Evolutionary conservation across 2,113 vertebrate species (phyloP).

Genomic region (Limanda limanda): DNA sequence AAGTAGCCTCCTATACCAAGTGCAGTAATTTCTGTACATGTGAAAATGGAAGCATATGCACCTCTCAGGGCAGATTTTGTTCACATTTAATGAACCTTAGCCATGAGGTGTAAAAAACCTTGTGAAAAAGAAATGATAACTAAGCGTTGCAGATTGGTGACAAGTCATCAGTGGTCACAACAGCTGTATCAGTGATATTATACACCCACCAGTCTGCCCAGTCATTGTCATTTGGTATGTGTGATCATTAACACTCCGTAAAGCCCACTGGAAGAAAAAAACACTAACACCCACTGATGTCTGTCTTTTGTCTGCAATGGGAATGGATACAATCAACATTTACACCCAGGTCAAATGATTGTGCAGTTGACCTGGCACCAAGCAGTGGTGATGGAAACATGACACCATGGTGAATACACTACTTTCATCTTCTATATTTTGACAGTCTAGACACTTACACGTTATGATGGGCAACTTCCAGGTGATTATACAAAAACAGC

Average conservation of each 20-base stretch:
- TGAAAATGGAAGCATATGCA: too few relatives aligned
- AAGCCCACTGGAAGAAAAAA: background rate
- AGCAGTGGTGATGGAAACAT: too few relatives aligned
- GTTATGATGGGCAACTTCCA: too few relatives aligned
- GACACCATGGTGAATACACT: too few relatives aligned
- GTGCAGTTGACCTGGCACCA: too few relatives aligned
- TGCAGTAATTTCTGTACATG: background rate
- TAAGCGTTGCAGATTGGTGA: background rate
- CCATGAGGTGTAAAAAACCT: conserved; percentile 4
- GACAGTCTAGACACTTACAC: too few relatives aligned
- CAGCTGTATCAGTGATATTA: background rate
- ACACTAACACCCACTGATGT: background rate
- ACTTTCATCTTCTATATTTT: too few relatives aligned
- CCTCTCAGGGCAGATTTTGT: conserved; percentile 3
- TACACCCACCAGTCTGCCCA: background rate
- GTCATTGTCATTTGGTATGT: background rate
- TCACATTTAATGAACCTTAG: conserved; percentile 12
- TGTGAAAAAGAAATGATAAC: background rate
- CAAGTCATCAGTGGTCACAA: background rate
- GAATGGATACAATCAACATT: too few relatives aligned
- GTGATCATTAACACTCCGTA: background rate
- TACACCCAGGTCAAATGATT: too few relatives aligned
- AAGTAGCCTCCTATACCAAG: background rate
- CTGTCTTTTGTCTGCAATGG: background rate
- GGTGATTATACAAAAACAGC: too few relatives aligned